phyloP scores from a whole-genome alignment of 2,888 invertebrate species.

The Limnephilus auricula region DNA sequence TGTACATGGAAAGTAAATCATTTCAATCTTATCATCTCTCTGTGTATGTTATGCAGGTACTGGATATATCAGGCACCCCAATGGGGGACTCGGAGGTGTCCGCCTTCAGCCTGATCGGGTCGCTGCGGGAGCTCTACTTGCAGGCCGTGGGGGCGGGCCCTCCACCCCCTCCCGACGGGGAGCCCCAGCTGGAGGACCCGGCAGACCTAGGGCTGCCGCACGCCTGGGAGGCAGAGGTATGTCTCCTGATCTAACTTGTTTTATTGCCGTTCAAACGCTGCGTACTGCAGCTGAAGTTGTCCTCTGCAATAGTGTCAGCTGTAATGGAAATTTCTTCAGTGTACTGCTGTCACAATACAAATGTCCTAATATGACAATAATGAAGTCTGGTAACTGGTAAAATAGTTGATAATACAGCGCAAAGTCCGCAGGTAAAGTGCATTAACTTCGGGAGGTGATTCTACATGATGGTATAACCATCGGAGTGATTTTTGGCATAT shows the following conservation, averaged over 20 bases:
- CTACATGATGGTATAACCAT: no score
- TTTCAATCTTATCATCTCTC: not conserved
- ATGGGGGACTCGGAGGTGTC: slow-evolving; percentile 75
- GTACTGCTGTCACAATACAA: no score
- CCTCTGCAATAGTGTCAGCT: no score
- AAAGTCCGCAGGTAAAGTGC: no score
- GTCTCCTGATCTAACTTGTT: not conserved
- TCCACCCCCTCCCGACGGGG: not conserved
- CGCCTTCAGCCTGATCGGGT: slow-evolving; percentile 73
- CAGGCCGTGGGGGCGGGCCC: slow-evolving; percentile 28
- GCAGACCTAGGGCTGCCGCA: slow-evolving; percentile 55
- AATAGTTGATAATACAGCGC: no score
- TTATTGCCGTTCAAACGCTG: not conserved
- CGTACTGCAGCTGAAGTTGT: no score
- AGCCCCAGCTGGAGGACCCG: slow-evolving; percentile 46
- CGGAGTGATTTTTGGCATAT: no score
- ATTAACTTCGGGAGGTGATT: no score
- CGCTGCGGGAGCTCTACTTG: slow-evolving; percentile 70
- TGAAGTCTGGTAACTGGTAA: no score
- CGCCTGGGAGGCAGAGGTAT: slow-evolving; percentile 62
- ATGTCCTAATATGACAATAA: no score
- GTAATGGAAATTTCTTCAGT: no score
- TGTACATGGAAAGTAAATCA: no score
- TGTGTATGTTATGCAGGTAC: slow-evolving; percentile 68
- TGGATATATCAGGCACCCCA: slow-evolving; percentile 73